Evolutionary conservation across 2,113 vertebrate genomes (phyloP).

Genomic region (Zapornia atra): DNA sequence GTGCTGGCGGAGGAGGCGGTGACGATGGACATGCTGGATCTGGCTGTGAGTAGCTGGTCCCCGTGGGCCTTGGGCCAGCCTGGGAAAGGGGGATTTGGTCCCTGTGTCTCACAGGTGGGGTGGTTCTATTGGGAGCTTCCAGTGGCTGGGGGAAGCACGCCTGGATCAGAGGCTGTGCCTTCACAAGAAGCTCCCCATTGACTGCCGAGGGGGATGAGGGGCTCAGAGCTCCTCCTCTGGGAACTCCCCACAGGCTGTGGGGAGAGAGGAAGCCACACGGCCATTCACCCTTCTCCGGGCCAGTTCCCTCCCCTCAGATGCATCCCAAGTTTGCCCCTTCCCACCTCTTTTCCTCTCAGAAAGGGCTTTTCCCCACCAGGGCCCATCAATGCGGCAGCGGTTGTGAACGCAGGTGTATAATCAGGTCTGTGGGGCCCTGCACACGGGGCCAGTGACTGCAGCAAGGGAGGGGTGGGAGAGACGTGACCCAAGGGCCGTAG

Average conservation of each 20-base stretch:
- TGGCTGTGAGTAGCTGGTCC: conserved; percentile 80
- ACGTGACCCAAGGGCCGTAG: neutral
- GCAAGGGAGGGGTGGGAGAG: neutral
- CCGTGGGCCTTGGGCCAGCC: too few relatives aligned
- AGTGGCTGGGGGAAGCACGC: neutral
- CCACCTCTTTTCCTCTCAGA: neutral
- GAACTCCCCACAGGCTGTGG: accelerated
- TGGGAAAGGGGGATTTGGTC: neutral
- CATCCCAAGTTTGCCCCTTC: neutral
- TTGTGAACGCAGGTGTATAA: neutral
- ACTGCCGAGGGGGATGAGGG: neutral
- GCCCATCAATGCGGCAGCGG: neutral
- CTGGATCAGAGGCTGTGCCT: neutral
- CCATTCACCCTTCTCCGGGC: accelerated
- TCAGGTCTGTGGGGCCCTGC: neutral
- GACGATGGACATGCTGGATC: conserved; percentile 88
- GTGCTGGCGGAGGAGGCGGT: conserved; percentile 89
- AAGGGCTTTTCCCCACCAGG: neutral
- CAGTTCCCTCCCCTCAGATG: neutral
- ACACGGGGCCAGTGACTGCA: accelerated
- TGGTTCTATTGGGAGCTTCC: neutral
- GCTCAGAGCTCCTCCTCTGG: neutral
- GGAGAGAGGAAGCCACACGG: neutral
- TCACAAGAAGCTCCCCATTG: neutral
- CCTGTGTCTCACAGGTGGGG: accelerated